Conservation (phyloP, 1,140 invertebrate genomes). For the Cepaea nemoralis region DNA sequence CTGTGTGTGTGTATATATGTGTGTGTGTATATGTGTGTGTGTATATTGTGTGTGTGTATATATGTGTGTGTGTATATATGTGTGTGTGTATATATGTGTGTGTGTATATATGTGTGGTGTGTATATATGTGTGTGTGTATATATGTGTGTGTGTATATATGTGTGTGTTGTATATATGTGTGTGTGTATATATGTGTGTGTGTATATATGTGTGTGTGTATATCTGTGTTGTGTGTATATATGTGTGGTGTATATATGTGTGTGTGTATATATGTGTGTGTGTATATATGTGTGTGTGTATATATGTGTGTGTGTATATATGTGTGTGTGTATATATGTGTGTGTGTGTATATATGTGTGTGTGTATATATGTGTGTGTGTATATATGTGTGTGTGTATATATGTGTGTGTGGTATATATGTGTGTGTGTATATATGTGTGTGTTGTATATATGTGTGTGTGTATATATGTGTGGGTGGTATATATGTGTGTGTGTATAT, state of each 20-base stretch:
- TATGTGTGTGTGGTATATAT: neutral
- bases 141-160: neutral
- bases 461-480: neutral
- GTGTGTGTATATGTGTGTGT: no score
- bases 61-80: no score
- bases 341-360: neutral
- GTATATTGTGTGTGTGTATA: no score
- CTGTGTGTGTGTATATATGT: no score
- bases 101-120: no score
- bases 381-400: neutral
- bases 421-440: neutral
- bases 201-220: neutral
- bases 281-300: slow-evolving; percentile 25
- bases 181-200: neutral
- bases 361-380: neutral
- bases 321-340: neutral
- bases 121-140: neutral
- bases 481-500: neutral
- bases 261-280: neutral
- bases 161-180: neutral
- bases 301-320: neutral
- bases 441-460: neutral
- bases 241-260: neutral
- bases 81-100: no score
- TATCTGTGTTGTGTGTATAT: neutral